Conservation (phyloP, 37 sponge, comb jelly and placozoan species). For the Eunapius fragilis region DNA sequence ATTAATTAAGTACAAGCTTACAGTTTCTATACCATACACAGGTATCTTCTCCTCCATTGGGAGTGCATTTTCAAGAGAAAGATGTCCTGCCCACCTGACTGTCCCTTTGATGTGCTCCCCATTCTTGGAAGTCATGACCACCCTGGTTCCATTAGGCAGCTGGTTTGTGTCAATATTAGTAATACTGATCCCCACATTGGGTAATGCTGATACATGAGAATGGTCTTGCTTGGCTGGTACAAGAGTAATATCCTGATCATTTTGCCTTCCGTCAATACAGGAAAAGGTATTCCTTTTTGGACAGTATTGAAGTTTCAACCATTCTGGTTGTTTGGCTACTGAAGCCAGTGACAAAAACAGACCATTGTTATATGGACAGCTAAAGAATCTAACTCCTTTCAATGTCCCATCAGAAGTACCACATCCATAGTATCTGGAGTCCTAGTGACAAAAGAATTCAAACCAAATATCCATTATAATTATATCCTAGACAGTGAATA, state of each 20-base stretch:
- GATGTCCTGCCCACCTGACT: conserved; percentile 52
- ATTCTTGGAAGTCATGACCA: conserved; percentile 34
- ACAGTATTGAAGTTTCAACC: too few species aligned
- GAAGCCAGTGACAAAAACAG: conserved; percentile 28
- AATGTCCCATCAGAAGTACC: conserved; percentile 56
- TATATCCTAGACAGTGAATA: too few species aligned
- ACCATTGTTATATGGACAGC: conserved; percentile 44
- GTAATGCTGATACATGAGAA: too few species aligned
- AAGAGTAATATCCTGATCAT: not conserved
- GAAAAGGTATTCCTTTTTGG: not conserved
- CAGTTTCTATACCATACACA: conserved; percentile 60
- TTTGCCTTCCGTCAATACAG: not conserved
- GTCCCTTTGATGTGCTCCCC: too few species aligned
- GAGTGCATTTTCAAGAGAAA: too few species aligned
- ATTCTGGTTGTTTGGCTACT: too few species aligned
- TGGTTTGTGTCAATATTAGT: not conserved
- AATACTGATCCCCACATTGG: not conserved
- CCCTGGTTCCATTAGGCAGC: not conserved
- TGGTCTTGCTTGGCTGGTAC: not conserved
- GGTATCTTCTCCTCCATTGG: too few species aligned
- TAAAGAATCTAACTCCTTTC: conserved; percentile 34
- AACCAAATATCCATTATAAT: too few species aligned
- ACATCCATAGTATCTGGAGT: too few species aligned
- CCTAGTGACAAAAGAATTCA: too few species aligned
- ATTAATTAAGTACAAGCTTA: too few species aligned